These are phyloP conservation scores for Pangasianodon hypophthalmus DNA, from an alignment of 2,113 vertebrate genomes.

Conservation along the genomic window DNA sequence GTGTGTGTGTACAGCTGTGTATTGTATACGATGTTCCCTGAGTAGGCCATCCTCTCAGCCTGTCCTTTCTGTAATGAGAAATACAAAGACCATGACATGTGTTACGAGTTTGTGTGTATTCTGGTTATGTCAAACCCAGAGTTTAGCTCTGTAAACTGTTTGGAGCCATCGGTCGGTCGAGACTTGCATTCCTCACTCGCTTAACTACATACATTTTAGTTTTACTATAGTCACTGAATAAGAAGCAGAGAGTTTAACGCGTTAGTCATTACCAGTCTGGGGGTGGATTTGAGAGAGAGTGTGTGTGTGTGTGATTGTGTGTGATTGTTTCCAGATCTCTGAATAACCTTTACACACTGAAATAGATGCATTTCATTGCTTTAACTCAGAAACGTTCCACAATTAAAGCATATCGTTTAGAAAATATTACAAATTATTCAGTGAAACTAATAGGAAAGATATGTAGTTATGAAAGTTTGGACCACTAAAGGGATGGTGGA, in stretches of 20 bases:
- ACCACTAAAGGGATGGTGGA: not conserved
- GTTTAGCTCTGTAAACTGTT: not conserved
- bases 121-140: not conserved
- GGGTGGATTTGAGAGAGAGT: not conserved
- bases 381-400: not conserved
- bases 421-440: not conserved
- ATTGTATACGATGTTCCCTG: not conserved
- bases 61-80: not conserved
- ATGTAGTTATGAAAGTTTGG: not conserved
- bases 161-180: not conserved
- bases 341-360: not conserved
- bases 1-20: not conserved
- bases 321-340: constrained; percentile 17
- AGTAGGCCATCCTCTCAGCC: not conserved
- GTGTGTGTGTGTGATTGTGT: not conserved
- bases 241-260: not conserved
- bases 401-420: not conserved
- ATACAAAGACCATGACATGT: not conserved
- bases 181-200: not conserved
- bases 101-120: not conserved
- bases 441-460: not conserved
- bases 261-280: not conserved
- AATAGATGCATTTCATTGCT: not conserved
- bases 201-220: not conserved
- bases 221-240: not conserved